Percentiles rank a stretch among this genome's conserved stretches.
phyloP scores from a whole-genome alignment of 2,888 invertebrate species.

The Thera obeliscata region DNA sequence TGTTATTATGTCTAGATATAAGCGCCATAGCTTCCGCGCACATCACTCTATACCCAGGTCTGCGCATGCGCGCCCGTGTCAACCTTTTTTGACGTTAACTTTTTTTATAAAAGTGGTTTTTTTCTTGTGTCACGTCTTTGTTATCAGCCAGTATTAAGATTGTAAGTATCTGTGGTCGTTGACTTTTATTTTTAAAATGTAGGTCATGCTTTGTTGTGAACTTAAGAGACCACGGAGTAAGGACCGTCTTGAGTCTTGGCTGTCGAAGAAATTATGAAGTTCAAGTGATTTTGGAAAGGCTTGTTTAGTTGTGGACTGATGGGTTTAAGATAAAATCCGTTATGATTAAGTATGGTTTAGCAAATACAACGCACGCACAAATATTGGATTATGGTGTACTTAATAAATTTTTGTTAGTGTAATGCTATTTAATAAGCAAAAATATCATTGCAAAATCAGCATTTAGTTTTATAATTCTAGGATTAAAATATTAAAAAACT shows the following conservation, averaged over 20 bases:
- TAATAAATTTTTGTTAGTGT: too few relatives aligned
- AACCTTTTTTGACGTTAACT: constrained; percentile 59
- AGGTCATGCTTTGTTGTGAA: constrained; percentile 61
- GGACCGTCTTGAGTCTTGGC: background rate
- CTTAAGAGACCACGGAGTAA: background rate
- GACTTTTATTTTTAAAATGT: constrained; percentile 54
- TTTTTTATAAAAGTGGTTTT: constrained; percentile 41
- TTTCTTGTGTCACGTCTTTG: constrained; percentile 56
- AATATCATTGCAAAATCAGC: too few relatives aligned
- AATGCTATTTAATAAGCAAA: too few relatives aligned
- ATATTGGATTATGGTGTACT: too few relatives aligned
- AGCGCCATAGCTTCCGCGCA: constrained; percentile 75
- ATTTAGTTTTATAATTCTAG: too few relatives aligned
- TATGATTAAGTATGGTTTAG: too few relatives aligned
- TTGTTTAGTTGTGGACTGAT: background rate
- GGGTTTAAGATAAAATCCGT: background rate
- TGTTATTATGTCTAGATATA: constrained; percentile 79
- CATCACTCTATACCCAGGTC: constrained; percentile 74
- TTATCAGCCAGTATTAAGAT: constrained; percentile 43
- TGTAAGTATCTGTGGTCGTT: constrained; percentile 65
- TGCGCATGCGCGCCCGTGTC: constrained; percentile 67
- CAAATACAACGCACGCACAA: too few relatives aligned
- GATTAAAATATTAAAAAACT: too few relatives aligned
- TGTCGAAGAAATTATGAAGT: constrained; percentile 1
- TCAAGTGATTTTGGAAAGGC: constrained; percentile 10